A percentile compares a stretch with the other conserved stretches of the same genome.
phyloP scores from a whole-genome alignment of 2,888 invertebrate species.

The Sthenelais limicola region DNA sequence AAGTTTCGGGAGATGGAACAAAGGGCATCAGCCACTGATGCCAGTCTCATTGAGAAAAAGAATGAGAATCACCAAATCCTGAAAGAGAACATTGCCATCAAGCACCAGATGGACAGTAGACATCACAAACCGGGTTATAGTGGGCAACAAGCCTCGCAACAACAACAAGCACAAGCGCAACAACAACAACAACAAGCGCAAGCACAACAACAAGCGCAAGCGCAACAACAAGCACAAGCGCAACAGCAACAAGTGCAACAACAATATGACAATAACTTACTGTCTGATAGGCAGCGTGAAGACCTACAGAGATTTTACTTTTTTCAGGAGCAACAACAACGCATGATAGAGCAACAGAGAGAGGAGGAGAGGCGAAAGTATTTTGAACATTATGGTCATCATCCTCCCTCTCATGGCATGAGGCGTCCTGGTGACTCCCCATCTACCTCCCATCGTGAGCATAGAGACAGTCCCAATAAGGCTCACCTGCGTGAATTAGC shows the following conservation, averaged over 20 bases:
- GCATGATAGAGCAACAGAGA: conserved; percentile 64
- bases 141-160: background rate
- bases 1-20: conserved; percentile 39
- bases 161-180: background rate
- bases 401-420: background rate
- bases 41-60: conserved; percentile 64
- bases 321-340: conserved; percentile 77
- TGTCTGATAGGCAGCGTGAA: conserved; percentile 60
- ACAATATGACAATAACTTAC: conserved; percentile 26
- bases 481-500: background rate
- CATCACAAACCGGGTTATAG: conserved; percentile 62
- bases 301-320: conserved; percentile 66
- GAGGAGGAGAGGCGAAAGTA: conserved; percentile 33
- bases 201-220: background rate
- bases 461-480: conserved; percentile 6
- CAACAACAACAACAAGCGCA: background rate
- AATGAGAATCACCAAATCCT: conserved; percentile 71
- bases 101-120: conserved; percentile 65
- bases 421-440: conserved; percentile 14
- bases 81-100: conserved; percentile 72
- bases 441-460: conserved; percentile 2
- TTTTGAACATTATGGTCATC: conserved; percentile 22
- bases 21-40: conserved; percentile 12
- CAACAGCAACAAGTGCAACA: background rate
- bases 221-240: too few species aligned